These are phyloP conservation scores for Oligia strigilis DNA, from an alignment of 2,888 invertebrate species.

Conservation along the genomic window DNA sequence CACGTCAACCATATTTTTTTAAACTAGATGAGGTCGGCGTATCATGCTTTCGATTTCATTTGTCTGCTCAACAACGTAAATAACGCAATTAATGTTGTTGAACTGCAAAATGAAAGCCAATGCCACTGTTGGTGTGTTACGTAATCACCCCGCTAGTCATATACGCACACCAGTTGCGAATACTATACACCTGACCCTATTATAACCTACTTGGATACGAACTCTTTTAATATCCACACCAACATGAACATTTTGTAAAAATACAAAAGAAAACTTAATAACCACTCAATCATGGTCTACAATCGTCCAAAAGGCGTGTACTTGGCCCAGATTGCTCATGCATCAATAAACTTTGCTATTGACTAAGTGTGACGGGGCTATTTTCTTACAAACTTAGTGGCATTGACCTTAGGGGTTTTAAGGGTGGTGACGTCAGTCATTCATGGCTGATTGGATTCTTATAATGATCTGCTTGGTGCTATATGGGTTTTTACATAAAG, in stretches of 20 bases:
- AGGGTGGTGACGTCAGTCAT: slow-evolving; percentile 14
- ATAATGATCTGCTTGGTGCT: background rate
- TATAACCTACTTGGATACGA: background rate
- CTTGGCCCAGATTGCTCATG: slow-evolving; percentile 37
- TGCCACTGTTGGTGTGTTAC: too few relatives aligned
- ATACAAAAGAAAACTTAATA: slow-evolving; percentile 13
- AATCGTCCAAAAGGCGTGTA: slow-evolving; percentile 4
- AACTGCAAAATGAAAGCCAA: too few relatives aligned
- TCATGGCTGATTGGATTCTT: slow-evolving; percentile 27
- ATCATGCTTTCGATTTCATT: slow-evolving; percentile 2
- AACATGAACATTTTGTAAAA: background rate
- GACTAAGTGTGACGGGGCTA: slow-evolving; percentile 49
- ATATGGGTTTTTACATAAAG: background rate
- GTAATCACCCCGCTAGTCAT: background rate
- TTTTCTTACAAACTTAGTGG: slow-evolving; percentile 52
- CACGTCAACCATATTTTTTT: background rate
- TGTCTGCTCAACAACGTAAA: too few relatives aligned
- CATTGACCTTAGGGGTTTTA: slow-evolving; percentile 48
- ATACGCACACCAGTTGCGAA: background rate
- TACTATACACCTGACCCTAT: background rate
- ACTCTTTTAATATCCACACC: background rate
- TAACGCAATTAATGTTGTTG: too few relatives aligned
- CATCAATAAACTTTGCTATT: slow-evolving; percentile 40
- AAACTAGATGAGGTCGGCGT: background rate
- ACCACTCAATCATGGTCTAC: slow-evolving; percentile 10